Evolutionary conservation across 1,140 invertebrate genomes (phyloP), one percentile per base, ranked within the genome.

Genomic region (Drosophila prosaltans): DNA sequence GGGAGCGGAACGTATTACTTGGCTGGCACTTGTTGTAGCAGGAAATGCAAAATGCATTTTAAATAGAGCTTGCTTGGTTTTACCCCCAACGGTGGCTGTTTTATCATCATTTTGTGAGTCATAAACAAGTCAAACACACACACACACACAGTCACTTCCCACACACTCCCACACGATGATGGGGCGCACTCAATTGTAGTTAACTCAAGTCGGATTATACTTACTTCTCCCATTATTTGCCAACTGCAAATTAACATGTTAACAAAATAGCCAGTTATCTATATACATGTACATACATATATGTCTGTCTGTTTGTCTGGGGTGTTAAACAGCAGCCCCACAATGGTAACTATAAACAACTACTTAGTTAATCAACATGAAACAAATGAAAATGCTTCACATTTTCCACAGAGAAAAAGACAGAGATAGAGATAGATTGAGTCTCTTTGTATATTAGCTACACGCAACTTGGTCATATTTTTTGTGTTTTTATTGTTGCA

Each of bases 161-260:
- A 51, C 62, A 74, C 65, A 55, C 21, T 16, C 48, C 3, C 45
- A 51, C 45, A 51, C 45, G 26, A 26, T 10, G 11, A 8, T 39
- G 68, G 8, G 6, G 32, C 11, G 64, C 81, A 86, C 71, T 82
- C 82, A 63, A 85, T 62, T 67, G 67, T 45, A 43, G 57, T n/a
- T 36, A 59, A 72, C 76, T 60, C 32, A 41, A 72, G 67, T 71
- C 61, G 21, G 41, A 21, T 54, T 77, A 77, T 39, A 43, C 41
- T 72, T 51, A 51, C 45, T 51, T 26, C 21, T 51, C 45, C 8
- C 45, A 51, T 24, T 24, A 84, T 78, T 77, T 65, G 76, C 74
- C 70, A 86, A 78, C 79, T 74, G 57, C 79, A 83, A 86, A 86
- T 88, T 88, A 86, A 71, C 83, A 86, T 86, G 80, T 86, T 88